These are phyloP conservation scores for Vanessa tameamea DNA, from an alignment of 1,140 invertebrate genomes.

Conservation along the genomic window DNA sequence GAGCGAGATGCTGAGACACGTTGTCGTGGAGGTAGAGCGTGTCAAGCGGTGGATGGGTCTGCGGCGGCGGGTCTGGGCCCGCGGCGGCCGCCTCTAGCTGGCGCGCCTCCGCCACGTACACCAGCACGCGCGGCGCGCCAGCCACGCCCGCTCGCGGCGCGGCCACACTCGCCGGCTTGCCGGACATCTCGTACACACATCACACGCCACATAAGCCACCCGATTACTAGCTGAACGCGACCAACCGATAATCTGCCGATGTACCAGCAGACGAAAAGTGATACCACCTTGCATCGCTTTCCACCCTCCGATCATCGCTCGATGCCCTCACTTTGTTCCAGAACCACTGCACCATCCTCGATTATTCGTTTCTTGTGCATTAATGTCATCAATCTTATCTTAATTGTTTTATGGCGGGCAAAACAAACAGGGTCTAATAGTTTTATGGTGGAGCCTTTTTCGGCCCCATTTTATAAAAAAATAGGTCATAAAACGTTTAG, in stretches of 20 bases:
- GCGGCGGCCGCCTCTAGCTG: conserved; percentile 71
- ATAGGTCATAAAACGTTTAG: conserved; percentile 52
- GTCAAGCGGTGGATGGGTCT: conserved; percentile 45
- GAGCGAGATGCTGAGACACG: conserved; percentile 50
- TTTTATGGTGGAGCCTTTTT: conserved; percentile 77
- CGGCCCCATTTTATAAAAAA: conserved; percentile 68
- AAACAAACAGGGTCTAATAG: conserved; percentile 53
- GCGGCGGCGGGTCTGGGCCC: conserved; percentile 56
- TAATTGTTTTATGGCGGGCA: conserved; percentile 65
- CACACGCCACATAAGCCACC: conserved; percentile 65
- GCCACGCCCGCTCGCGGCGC: conserved; percentile 73
- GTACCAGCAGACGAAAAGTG: conserved; percentile 47
- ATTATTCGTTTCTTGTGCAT: conserved; percentile 53
- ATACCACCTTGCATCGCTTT: conserved; percentile 66
- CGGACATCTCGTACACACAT: conserved; percentile 74
- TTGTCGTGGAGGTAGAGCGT: conserved; percentile 60
- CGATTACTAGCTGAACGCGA: conserved; percentile 66
- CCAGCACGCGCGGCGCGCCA: conserved; percentile 72
- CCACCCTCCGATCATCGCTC: conserved; percentile 63
- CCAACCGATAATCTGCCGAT: conserved; percentile 50
- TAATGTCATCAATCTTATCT: conserved; percentile 59
- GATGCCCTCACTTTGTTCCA: conserved; percentile 49
- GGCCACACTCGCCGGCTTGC: conserved; percentile 76
- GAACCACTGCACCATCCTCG: conserved; percentile 67
- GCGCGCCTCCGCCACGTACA: conserved; percentile 76